Evolutionary conservation across 2,113 vertebrate genomes (phyloP).

Genomic region (Pontoporia blainvillei): DNA sequence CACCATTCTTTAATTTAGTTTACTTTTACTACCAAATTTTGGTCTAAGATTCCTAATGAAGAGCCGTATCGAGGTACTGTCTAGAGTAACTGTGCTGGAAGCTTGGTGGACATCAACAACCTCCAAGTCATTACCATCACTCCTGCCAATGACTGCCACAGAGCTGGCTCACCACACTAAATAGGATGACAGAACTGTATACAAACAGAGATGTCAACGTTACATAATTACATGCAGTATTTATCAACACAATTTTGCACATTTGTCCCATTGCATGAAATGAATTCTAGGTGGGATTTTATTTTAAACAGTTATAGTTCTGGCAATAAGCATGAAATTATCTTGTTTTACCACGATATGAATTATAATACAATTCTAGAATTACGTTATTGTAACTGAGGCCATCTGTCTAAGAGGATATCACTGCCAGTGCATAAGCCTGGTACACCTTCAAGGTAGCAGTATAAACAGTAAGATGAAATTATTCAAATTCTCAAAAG

Average conservation of each 20-base stretch:
- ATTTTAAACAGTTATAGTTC: constrained; percentile 10
- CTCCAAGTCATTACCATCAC: background rate
- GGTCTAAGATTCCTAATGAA: background rate
- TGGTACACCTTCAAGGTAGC: constrained; percentile 13
- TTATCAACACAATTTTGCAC: background rate
- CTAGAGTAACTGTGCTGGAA: background rate
- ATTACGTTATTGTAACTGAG: background rate
- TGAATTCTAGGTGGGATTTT: background rate
- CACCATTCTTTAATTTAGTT: background rate
- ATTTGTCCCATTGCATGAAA: background rate
- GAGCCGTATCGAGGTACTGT: background rate
- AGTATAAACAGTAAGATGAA: background rate
- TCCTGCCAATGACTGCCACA: background rate
- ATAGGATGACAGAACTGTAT: background rate
- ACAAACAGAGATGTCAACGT: background rate
- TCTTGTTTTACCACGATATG: background rate
- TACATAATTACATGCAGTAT: background rate
- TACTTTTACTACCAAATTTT: background rate
- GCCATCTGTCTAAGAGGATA: background rate
- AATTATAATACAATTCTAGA: constrained; percentile 43
- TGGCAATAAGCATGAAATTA: constrained; percentile 13
- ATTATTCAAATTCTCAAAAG: constrained; percentile 37
- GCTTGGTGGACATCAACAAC: background rate
- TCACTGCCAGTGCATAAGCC: background rate
- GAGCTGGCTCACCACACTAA: background rate